Evolutionary conservation across 2,797 vertebrate species (phyloP).

Genomic region (Anguilla obscura): DNA sequence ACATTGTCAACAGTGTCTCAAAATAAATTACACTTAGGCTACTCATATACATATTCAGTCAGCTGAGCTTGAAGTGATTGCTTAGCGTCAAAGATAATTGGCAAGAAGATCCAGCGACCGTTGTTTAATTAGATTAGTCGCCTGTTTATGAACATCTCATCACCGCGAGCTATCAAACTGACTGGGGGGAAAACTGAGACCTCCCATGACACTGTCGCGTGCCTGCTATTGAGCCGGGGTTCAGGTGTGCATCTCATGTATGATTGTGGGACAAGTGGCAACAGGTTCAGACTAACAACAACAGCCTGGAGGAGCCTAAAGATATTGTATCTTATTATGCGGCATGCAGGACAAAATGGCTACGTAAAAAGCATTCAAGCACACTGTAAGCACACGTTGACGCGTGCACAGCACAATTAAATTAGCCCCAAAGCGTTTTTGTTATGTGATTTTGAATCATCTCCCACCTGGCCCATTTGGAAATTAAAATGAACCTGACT

Average conservation of each 20-base stretch:
- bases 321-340: constrained; percentile 55
- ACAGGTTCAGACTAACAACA: constrained; percentile 64
- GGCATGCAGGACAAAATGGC: constrained; percentile 20
- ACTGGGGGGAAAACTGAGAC: neutral
- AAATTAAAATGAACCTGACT: neutral
- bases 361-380: constrained; percentile 38
- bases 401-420: constrained; percentile 64
- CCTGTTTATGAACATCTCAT: constrained; percentile 35
- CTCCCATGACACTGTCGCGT: neutral
- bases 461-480: neutral
- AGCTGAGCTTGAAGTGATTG: neutral
- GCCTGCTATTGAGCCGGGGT: constrained; percentile 33
- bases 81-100: constrained; percentile 18
- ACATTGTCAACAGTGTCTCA: neutral
- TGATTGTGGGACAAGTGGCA: constrained; percentile 67
- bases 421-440: constrained; percentile 51
- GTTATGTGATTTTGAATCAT: neutral
- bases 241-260: constrained; percentile 61
- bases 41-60: neutral
- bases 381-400: constrained; percentile 49
- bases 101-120: constrained; percentile 1
- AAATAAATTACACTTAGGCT: neutral
- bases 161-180: neutral
- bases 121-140: constrained; percentile 31
- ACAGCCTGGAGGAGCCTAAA: constrained; percentile 60